Conservation (phyloP, 2,797 vertebrate genomes). For the Agapornis canus region DNA sequence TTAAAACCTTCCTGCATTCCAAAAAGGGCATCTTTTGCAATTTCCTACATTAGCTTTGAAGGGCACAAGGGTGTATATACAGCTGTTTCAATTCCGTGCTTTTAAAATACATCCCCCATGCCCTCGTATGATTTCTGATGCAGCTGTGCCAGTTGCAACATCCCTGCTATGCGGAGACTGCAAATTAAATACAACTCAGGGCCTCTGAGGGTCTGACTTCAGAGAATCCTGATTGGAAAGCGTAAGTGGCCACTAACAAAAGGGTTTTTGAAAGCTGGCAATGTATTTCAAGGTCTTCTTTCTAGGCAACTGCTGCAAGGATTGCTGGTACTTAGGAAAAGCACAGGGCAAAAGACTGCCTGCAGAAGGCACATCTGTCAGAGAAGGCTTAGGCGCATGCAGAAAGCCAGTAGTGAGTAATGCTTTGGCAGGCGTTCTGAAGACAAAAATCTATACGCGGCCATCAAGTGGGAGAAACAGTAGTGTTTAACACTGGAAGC, state of each 20-base stretch:
- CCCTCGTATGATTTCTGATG: neutral
- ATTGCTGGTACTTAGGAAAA: neutral
- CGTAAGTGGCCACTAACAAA: neutral
- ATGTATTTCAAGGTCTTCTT: neutral
- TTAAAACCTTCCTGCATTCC: neutral
- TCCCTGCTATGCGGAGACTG: neutral
- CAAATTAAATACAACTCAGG: neutral
- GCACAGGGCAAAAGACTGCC: neutral
- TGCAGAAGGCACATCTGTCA: neutral
- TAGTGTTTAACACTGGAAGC: conserved; percentile 14
- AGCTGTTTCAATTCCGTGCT: neutral
- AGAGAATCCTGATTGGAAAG: neutral
- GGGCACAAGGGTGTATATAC: neutral
- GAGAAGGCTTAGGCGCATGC: neutral
- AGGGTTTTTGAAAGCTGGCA: neutral
- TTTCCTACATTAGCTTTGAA: neutral
- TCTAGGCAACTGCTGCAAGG: neutral
- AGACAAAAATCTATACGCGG: neutral
- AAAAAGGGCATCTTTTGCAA: neutral
- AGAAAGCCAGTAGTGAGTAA: neutral
- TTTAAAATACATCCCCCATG: neutral
- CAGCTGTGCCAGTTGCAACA: neutral
- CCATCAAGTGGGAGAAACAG: neutral
- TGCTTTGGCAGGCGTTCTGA: neutral
- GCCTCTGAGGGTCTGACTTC: neutral